Base-by-base conservation (phyloP, 2,113 vertebrate genomes). In the Lepidothrix coronata region DNA sequence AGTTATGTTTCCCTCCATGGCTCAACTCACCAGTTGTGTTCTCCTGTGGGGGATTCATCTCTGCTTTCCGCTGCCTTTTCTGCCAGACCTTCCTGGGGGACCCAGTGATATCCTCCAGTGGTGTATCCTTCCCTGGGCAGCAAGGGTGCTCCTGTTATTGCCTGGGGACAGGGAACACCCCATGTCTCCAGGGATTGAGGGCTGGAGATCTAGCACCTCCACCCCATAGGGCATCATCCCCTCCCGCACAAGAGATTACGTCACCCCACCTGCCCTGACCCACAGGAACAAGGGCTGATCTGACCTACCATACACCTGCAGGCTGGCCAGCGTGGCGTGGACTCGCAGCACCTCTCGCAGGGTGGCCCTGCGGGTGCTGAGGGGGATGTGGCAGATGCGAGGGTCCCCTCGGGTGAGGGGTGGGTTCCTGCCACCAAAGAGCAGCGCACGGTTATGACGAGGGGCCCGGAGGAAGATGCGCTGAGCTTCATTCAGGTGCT, bases 281-380 rank as follows among this genome's bases (percentile, higher is more conserved):
- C 44, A 59, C 19, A 58, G n/a, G 63, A 22, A 59, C 35, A 3
- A 14, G 39, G 67, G 12, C 78, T 25, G n/a, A 58, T 31, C 82
- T 2, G 12, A 62, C 97, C 98, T 88, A 99, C 99, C 98, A 5
- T 99, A 98, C 58, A 99, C 68, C n/a, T 98, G 98, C 90, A 99
- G 46, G 3, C 97, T 98, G 85, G 99, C 98, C 88, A 99, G 98
- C 3, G 84, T 48, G 24, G 95, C 24, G 0, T 99, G 98, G 19
- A 99, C 99, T 59, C 98, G 97, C 85, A 98, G 97, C 17, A 99
- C 96, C 93, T 99, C 99, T 30, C 93, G 93, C 97, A 99, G 99
- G 8, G 99, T 99, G 43, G 99, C 98, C 95, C 99, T 98, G 55
- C 98, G 98, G 33, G 99, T 99, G 95, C 97, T 78, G 30, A 99